Base-by-base conservation (phyloP, 53 echinoderm and acorn worm species). In the Pentamera pediparva region DNA sequence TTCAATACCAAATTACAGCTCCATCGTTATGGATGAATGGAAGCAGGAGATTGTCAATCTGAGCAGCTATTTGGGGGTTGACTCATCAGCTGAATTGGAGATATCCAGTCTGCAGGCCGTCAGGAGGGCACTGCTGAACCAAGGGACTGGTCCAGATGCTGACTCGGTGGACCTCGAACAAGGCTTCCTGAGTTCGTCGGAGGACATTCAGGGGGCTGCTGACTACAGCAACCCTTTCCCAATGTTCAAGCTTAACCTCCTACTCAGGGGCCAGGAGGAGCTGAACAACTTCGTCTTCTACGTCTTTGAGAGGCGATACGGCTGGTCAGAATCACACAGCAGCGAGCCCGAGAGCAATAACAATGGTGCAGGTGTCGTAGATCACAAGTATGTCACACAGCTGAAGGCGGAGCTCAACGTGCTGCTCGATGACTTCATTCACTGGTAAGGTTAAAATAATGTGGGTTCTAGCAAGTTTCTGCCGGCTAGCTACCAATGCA, bases 341-440 rank as follows among this genome's bases (percentile, higher is more conserved):
- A 51, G 50, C 41, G 19, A 45, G 43, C n/a, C n/a, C n/a, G 47
- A 18, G 10, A 41, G 11, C 31, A 61, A 61, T 12, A 61, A 45
- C 30, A 28, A 8, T 0, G 57, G 30, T 21, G 18, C 18, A 11
- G 15, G 53, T 59, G 34, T 75, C 21, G 35, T 69, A 6, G 79
- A 79, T 8, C 77, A 79, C 18, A 61, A 57, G 31, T 53, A 80
- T 37, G 84, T 85, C 26, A 87, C 69, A 4, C 32, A 50, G 28
- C 71, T 71, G 24, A 94, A 94, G 53, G 75, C 59, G 22, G 78
- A 76, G 48, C 76, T 94, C 36, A 93, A 94, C 52, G 84, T 82
- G 49, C 35, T 94, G 13, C 76, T 94, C 39, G 94, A 94, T 84
- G 90, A 84, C 17, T 87, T 87, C 59, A 80, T 94, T 6, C 90